Percentiles rank a stretch among this genome's conserved stretches.
These are phyloP conservation scores for Dolichopus griseipennis DNA, from an alignment of 2,888 invertebrate species.

Conservation along the genomic window DNA sequence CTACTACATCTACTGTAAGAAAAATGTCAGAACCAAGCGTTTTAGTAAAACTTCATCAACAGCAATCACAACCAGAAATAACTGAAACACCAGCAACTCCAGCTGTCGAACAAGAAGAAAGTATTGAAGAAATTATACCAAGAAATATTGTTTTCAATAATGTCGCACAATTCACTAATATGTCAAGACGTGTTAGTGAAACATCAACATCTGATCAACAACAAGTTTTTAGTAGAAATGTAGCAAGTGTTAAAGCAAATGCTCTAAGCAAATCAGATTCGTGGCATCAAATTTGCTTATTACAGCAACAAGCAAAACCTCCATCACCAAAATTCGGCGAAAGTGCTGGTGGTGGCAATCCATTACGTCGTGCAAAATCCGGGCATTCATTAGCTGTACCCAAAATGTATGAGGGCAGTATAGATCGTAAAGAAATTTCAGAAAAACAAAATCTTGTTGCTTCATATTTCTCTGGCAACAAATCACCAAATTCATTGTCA, in stretches of 20 bases:
- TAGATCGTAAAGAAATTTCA: constrained; percentile 56
- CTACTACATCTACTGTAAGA: constrained; percentile 10
- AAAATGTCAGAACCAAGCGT: constrained; percentile 20
- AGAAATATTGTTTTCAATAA: constrained; percentile 40
- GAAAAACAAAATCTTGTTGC: constrained; percentile 65
- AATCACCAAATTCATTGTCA: constrained; percentile 39
- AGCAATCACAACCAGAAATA: constrained; percentile 30
- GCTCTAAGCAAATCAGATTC: constrained; percentile 65
- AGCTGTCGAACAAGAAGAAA: constrained; percentile 16
- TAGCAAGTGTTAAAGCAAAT: constrained; percentile 23
- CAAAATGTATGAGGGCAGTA: constrained; percentile 72
- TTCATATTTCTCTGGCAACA: constrained; percentile 56
- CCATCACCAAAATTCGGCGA: constrained; percentile 32
- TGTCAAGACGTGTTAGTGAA: constrained; percentile 33
- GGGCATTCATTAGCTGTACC: constrained; percentile 65
- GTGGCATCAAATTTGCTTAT: constrained; percentile 61
- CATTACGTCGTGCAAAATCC: constrained; percentile 54
- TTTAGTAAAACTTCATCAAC: constrained; percentile 16
- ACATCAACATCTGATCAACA: constrained; percentile 24
- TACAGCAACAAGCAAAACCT: constrained; percentile 25
- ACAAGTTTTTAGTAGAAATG: constrained; percentile 28
- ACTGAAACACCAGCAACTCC: constrained; percentile 39
- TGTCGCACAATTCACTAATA: constrained; percentile 35
- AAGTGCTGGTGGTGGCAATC: constrained; percentile 21
- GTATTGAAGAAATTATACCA: constrained; percentile 36